phyloP scores from a whole-genome alignment of 2,888 invertebrate species.

The Rutpela maculata region DNA sequence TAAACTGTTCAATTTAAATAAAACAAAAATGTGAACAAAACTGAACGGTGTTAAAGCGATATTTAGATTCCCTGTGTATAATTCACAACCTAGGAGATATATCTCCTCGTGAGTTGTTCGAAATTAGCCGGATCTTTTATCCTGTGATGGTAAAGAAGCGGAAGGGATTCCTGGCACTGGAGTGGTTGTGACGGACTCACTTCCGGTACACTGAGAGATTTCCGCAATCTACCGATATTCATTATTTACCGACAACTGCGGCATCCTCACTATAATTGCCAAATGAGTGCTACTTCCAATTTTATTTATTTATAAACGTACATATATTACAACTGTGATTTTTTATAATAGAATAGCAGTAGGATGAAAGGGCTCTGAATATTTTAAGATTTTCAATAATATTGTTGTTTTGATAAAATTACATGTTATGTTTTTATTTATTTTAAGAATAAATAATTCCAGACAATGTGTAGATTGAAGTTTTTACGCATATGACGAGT shows the following conservation, averaged over 20 bases:
- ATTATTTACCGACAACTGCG: constrained; percentile 57
- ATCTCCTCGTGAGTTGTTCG: constrained; percentile 28
- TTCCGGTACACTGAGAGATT: constrained; percentile 70
- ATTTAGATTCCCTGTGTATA: constrained; percentile 12
- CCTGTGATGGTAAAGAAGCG: constrained; percentile 68
- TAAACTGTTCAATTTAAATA: too few relatives aligned
- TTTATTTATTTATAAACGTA: constrained; percentile 25
- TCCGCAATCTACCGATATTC: constrained; percentile 72
- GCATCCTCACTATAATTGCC: constrained; percentile 38
- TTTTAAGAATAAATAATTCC: too few relatives aligned
- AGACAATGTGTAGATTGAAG: too few relatives aligned
- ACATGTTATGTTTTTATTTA: too few relatives aligned
- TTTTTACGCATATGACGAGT: too few relatives aligned
- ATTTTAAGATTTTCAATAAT: too few relatives aligned
- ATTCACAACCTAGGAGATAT: not conserved
- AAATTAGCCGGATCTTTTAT: constrained; percentile 62
- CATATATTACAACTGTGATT: not conserved
- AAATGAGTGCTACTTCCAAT: constrained; percentile 26
- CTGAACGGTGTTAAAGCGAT: too few relatives aligned
- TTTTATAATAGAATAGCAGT: too few relatives aligned
- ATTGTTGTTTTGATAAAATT: too few relatives aligned
- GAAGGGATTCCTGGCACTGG: constrained; percentile 64
- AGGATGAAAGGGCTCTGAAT: too few relatives aligned
- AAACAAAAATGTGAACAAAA: too few relatives aligned
- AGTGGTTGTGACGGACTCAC: constrained; percentile 70